These are phyloP conservation scores for Aythya fuligula DNA, from an alignment of 2,797 vertebrate genomes.

Conservation along the genomic window DNA sequence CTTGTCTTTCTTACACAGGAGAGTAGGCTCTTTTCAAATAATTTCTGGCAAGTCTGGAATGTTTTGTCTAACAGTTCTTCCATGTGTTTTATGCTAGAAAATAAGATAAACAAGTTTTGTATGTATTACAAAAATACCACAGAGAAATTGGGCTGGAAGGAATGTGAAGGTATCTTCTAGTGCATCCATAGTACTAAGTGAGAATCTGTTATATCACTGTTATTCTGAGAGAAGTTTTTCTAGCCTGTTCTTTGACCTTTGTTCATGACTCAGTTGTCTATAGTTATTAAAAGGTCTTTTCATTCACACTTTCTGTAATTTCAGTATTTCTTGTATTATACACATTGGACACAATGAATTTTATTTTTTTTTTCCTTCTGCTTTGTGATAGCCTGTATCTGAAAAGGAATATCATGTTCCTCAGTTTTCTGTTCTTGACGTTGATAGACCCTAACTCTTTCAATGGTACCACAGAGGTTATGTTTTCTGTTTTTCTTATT, in stretches of 20 bases:
- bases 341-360: not conserved
- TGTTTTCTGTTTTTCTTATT: conserved; percentile 15
- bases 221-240: not conserved
- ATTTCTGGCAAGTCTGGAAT: not conserved
- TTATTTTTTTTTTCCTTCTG: not conserved
- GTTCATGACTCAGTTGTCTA: not conserved
- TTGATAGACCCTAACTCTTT: not conserved
- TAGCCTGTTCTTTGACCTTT: not conserved
- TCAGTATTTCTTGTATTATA: not conserved
- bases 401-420: not conserved
- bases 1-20: not conserved
- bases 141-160: not conserved
- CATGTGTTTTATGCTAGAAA: not conserved
- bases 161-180: not conserved
- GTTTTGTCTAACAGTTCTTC: not conserved
- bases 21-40: not conserved
- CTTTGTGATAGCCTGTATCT: not conserved
- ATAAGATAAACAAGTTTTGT: not conserved
- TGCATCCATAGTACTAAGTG: not conserved
- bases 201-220: not conserved
- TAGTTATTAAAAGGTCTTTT: not conserved
- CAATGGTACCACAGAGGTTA: not conserved
- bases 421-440: not conserved
- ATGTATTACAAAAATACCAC: not conserved
- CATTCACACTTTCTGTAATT: not conserved